Evolutionary conservation across 2,113 vertebrate species (phyloP), one percentile per base, ranked within the genome.

Genomic region (Nothoprocta perdicaria): DNA sequence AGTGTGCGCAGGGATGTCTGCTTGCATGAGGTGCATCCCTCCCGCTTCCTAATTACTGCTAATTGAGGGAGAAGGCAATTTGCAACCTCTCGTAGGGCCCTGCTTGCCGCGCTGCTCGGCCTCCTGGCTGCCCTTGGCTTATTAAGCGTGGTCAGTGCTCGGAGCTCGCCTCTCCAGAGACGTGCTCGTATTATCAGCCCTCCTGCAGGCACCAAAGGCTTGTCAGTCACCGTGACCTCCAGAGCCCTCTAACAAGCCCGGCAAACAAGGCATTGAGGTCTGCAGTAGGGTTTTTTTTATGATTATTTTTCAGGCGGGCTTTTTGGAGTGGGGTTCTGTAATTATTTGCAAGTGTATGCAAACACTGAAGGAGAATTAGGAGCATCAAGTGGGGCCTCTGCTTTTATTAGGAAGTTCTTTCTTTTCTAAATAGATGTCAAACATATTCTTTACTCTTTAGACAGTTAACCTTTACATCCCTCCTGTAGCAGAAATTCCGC

Each of bases 381-480:
- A 82, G 45, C 95, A 96, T 97, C 96, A 95, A 97, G 96, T 97
- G 90, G 94, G 95, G 79, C 82, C 95, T 97, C 95, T 93, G 94
- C 96, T 97, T 97, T 97, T 98, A 97, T 97, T 97, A 96, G 88
- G 92, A 96, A 93, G 88, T 86, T 86, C 93, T 97, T 97, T 97
- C 94, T 97, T 97, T 97, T 94, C 91, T 96, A 97, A 98, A 95
- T 96, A 97, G 95, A 97, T 96, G 97, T 97, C 95, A 97, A 83
- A 97, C 92, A 95, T 97, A 97, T 94, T 97, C 97, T 97, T 97
- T 95, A 94, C 85, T 97, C 94, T 97, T 97, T 92, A 97, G 96
- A 97, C 91, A 95, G 97, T 97, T 98, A 98, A 97, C 97, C 96
- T 98, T 98, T 97, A 38, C 96, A 97, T 98, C 96, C 96, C 90